A percentile compares a stretch with the other conserved stretches of the same genome.
These are phyloP conservation scores for Pseudomyrmex cubaensis DNA, from an alignment of 1,140 invertebrate genomes.

Conservation along the genomic window DNA sequence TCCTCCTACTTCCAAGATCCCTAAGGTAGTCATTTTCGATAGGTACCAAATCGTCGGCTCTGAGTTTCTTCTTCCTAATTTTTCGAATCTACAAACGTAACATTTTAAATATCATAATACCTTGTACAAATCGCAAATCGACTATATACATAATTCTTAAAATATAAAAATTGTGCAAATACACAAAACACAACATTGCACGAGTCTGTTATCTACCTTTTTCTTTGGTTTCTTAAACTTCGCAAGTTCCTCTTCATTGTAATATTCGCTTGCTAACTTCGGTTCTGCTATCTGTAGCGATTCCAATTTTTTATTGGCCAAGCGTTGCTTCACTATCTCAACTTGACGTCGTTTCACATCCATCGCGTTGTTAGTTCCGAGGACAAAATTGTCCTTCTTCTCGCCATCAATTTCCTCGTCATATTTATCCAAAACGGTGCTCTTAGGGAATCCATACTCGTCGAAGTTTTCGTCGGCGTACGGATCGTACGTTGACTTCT, in stretches of 20 bases:
- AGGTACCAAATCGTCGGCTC: slow-evolving; percentile 87
- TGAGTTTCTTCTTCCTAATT: slow-evolving; percentile 85
- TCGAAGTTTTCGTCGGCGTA: slow-evolving; percentile 96
- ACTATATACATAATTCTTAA: not conserved
- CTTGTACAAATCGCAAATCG: slow-evolving; percentile 53
- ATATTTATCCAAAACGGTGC: slow-evolving; percentile 94
- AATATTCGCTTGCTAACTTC: slow-evolving; percentile 95
- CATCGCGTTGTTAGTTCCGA: slow-evolving; percentile 88
- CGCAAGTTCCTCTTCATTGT: slow-evolving; percentile 92
- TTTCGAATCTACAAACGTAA: slow-evolving; percentile 78
- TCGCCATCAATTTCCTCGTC: slow-evolving; percentile 97
- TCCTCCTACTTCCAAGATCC: slow-evolving; percentile 86
- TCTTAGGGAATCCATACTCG: slow-evolving; percentile 91
- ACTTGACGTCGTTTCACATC: slow-evolving; percentile 84
- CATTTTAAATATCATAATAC: not conserved
- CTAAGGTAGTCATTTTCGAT: slow-evolving; percentile 84
- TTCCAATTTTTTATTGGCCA: slow-evolving; percentile 90
- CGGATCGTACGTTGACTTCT: slow-evolving; percentile 92
- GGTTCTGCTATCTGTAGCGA: slow-evolving; percentile 89
- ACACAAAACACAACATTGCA: slow-evolving; percentile 37
- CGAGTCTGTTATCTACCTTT: slow-evolving; percentile 87
- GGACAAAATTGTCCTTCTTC: slow-evolving; percentile 92
- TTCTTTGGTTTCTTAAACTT: slow-evolving; percentile 98
- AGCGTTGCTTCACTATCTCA: slow-evolving; percentile 86
- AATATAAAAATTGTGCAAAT: not conserved